Conservation (phyloP, 2,888 invertebrate species). For the Lasiommata megera region DNA sequence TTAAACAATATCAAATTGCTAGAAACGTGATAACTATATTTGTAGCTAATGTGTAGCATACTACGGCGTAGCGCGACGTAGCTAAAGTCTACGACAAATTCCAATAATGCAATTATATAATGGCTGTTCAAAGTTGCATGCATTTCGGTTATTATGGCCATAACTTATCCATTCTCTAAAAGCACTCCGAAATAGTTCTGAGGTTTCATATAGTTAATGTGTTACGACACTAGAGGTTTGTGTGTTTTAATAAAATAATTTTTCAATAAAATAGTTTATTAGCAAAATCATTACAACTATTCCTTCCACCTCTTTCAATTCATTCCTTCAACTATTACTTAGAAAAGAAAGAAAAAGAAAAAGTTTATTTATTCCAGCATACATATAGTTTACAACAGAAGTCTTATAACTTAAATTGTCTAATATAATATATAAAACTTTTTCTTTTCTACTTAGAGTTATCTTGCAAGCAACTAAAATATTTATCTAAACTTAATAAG, state of each 20-base stretch:
- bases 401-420: too few species aligned
- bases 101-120: constrained; percentile 33
- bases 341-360: too few species aligned
- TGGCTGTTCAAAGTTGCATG: constrained; percentile 32
- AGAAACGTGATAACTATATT: constrained; percentile 16
- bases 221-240: constrained; percentile 6
- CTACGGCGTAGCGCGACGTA: constrained; percentile 18
- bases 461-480: too few species aligned
- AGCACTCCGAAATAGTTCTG: constrained; percentile 29
- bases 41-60: constrained; percentile 22
- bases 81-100: constrained; percentile 31
- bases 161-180: constrained; percentile 32
- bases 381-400: too few species aligned
- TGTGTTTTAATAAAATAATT: background rate
- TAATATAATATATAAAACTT: too few species aligned
- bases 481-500: too few species aligned
- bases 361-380: too few species aligned
- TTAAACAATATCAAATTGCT: constrained; percentile 19
- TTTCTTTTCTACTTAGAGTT: too few species aligned
- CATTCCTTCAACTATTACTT: too few species aligned
- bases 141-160: constrained; percentile 34
- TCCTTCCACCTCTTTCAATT: too few species aligned
- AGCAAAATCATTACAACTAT: too few species aligned
- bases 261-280: too few species aligned
- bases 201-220: constrained; percentile 31